Percentiles rank a stretch among this genome's conserved stretches.
Conservation (phyloP, 2,888 invertebrate genomes). For the Notocelia uddmanniana region DNA sequence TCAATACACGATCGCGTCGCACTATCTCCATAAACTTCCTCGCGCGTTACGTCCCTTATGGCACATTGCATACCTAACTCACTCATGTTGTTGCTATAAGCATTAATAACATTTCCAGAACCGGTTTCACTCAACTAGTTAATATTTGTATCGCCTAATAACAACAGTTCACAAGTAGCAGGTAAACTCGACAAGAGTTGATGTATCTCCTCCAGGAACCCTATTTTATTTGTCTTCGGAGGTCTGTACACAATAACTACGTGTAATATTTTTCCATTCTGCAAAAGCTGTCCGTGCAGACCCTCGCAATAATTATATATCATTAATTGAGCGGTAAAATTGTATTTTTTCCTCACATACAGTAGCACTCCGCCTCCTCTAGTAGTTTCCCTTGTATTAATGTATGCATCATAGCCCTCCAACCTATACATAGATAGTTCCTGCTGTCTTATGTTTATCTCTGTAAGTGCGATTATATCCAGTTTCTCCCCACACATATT, state of each 20-base stretch:
- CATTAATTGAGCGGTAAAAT: background rate
- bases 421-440: slow-evolving; percentile 1
- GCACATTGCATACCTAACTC: background rate
- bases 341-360: background rate
- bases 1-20: background rate
- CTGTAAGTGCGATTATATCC: slow-evolving; percentile 2
- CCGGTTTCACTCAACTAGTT: background rate
- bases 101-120: background rate
- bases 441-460: slow-evolving; percentile 1
- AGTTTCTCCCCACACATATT: background rate
- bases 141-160: background rate
- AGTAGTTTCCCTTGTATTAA: background rate
- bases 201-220: background rate
- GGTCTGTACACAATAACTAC: background rate
- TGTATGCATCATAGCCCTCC: background rate
- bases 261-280: slow-evolving; percentile 1
- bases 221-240: slow-evolving; percentile 5
- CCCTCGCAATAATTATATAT: background rate
- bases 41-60: slow-evolving; percentile 1
- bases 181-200: background rate
- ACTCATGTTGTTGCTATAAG: slow-evolving; percentile 1
- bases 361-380: background rate
- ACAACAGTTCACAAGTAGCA: background rate
- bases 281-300: background rate
- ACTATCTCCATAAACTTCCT: background rate